A percentile compares a stretch with the other conserved stretches of the same genome.
Conservation (phyloP, 2,888 invertebrate genomes). For the Campoplex nolae region DNA sequence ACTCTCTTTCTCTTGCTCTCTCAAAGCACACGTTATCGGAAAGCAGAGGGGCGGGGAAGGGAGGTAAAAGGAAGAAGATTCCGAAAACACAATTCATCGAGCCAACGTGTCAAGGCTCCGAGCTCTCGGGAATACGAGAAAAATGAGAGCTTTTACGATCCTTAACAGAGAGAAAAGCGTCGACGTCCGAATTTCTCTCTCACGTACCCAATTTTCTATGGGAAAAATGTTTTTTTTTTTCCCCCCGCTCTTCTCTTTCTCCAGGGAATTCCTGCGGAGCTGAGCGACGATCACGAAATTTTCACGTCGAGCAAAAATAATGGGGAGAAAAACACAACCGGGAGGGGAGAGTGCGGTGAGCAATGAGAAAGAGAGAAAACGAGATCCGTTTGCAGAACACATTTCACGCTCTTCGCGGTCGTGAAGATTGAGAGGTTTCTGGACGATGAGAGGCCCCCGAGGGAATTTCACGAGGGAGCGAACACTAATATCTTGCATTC, state of each 20-base stretch:
- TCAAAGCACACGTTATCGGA: conserved; percentile 16
- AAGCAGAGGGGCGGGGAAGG: neutral
- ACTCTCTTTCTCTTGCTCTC: conserved; percentile 28
- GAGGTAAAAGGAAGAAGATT: conserved; percentile 20
- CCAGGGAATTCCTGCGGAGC: neutral
- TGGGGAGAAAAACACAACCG: neutral
- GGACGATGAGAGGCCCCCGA: conserved; percentile 9
- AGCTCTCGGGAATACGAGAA: neutral
- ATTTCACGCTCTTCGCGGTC: neutral
- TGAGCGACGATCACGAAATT: neutral
- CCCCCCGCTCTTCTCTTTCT: neutral
- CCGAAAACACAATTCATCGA: conserved; percentile 17
- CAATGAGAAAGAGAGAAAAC: conserved; percentile 30
- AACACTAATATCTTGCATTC: neutral
- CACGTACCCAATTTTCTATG: neutral
- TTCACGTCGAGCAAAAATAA: conserved; percentile 16
- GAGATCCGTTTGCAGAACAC: neutral
- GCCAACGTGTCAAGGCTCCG: neutral
- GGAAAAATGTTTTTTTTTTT: neutral
- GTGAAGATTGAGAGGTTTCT: conserved; percentile 24
- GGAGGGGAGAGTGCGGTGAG: neutral
- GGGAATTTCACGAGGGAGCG: neutral
- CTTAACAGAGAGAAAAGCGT: neutral
- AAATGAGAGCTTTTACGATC: neutral
- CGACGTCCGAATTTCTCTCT: neutral